phyloP scores from a whole-genome alignment of 2,888 invertebrate genomes.

The Neoascia interrupta region DNA sequence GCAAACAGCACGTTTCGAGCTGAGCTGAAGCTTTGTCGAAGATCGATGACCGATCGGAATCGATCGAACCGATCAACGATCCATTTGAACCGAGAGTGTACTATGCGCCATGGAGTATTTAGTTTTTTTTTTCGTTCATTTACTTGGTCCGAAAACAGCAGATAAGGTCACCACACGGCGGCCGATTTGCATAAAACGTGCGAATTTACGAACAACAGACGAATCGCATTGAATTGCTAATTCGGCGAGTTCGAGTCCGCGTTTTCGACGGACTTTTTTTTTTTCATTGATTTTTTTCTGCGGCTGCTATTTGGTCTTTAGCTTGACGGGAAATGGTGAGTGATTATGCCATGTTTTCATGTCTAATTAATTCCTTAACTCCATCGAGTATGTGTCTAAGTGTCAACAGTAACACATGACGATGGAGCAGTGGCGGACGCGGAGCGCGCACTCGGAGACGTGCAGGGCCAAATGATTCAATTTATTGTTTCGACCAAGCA shows the following conservation, averaged over 20 bases:
- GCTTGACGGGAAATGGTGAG: slow-evolving; percentile 66
- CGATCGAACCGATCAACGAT: slow-evolving; percentile 16
- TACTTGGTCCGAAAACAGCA: slow-evolving; percentile 34
- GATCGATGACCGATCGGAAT: slow-evolving; percentile 65
- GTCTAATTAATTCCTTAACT: slow-evolving; percentile 69
- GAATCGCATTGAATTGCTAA: slow-evolving; percentile 68
- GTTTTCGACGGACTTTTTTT: too few species aligned
- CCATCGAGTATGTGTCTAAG: slow-evolving; percentile 46
- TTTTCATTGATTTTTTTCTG: slow-evolving; percentile 4
- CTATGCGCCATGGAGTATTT: slow-evolving; percentile 7
- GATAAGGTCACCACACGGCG: slow-evolving; percentile 61
- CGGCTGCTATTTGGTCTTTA: slow-evolving; percentile 37
- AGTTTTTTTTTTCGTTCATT: slow-evolving; percentile 35
- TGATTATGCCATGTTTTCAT: slow-evolving; percentile 70
- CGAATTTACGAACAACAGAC: slow-evolving; percentile 56
- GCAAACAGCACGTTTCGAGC: slow-evolving; percentile 29
- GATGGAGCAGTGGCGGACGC: not conserved
- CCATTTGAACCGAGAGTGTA: slow-evolving; percentile 45
- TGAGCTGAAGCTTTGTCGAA: slow-evolving; percentile 27
- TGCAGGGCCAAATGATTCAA: slow-evolving; percentile 41
- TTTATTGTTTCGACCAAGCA: slow-evolving; percentile 61
- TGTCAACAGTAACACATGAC: slow-evolving; percentile 29
- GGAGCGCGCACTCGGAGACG: not conserved
- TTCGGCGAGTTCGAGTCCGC: slow-evolving; percentile 53
- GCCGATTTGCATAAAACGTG: slow-evolving; percentile 66